Conservation (phyloP, 2,797 vertebrate genomes). For the Anisognathus igniventris region DNA sequence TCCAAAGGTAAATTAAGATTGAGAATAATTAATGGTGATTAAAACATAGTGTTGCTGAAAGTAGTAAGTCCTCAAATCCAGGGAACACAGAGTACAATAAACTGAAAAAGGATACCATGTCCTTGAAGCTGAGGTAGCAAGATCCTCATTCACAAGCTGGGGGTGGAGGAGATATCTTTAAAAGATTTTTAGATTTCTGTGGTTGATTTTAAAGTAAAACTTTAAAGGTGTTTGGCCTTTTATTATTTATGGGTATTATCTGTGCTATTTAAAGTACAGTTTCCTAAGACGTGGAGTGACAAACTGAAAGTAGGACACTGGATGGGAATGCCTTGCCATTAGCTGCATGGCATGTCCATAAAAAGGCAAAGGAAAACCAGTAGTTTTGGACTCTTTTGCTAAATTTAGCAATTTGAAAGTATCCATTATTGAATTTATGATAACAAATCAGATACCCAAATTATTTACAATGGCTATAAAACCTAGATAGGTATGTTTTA, state of each 20-base stretch:
- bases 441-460: not conserved
- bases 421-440: not conserved
- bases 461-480: not conserved
- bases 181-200: not conserved
- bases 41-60: not conserved
- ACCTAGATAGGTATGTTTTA: not conserved
- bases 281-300: not conserved
- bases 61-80: not conserved
- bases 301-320: not conserved
- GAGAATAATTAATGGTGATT: not conserved
- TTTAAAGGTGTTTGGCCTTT: not conserved
- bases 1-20: not conserved
- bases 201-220: not conserved
- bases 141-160: not conserved
- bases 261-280: not conserved
- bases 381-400: not conserved
- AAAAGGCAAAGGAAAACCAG: not conserved
- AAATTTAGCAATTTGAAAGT: not conserved
- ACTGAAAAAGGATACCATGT: not conserved
- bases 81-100: not conserved
- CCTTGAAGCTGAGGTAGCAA: not conserved
- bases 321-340: not conserved
- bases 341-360: not conserved
- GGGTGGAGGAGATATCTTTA: not conserved
- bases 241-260: not conserved